A percentile compares a stretch with the other conserved stretches of the same genome.
Conservation (phyloP, 2,888 invertebrate genomes). For the Erebia aethiops region DNA sequence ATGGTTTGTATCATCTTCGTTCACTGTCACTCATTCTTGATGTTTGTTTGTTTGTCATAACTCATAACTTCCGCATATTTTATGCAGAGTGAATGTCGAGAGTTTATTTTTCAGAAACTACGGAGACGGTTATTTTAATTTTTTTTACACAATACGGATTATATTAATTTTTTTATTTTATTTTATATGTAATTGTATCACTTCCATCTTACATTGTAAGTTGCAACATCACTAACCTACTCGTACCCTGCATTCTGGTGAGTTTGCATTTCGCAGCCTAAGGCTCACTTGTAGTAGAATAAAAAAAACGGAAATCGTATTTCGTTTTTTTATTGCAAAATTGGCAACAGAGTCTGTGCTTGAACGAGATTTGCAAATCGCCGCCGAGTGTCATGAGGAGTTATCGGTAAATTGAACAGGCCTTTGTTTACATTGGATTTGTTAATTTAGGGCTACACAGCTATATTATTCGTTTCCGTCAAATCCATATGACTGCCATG, state of each 20-base stretch:
- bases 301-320: no score
- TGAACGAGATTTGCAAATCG: constrained; percentile 11
- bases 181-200: no score
- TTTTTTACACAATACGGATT: no score
- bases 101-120: neutral
- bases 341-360: neutral
- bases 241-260: no score
- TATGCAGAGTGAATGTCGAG: no score
- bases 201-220: no score
- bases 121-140: neutral
- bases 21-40: neutral
- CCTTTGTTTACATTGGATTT: constrained; percentile 11
- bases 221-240: no score
- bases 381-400: constrained; percentile 7
- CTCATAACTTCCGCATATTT: neutral
- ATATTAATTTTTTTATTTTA: no score
- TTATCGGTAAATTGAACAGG: neutral
- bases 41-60: neutral
- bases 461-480: neutral
- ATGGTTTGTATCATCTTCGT: neutral
- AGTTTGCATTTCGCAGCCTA: no score
- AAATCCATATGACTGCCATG: no score
- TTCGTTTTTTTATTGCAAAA: neutral
- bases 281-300: no score
- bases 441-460: neutral